Percentiles rank a stretch among this genome's conserved stretches.
Evolutionary conservation across 1,140 invertebrate species (phyloP).

Genomic region (Apis florea): DNA sequence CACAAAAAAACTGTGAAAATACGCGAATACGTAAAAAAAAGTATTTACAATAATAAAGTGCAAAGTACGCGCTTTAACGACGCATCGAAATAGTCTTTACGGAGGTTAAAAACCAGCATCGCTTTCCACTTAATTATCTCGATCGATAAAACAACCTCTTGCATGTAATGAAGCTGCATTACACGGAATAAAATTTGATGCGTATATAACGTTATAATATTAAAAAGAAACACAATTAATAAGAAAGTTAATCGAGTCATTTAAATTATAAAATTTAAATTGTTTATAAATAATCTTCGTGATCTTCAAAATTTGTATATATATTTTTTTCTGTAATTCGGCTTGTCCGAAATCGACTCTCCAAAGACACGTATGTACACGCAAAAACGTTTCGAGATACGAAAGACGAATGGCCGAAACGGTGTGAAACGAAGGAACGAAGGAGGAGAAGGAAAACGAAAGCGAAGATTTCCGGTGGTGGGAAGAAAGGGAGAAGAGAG

Average conservation of each 20-base stretch:
- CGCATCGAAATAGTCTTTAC: neutral
- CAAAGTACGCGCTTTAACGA: neutral
- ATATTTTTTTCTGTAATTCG: too few species aligned
- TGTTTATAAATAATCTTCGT: too few species aligned
- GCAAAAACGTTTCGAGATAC: neutral
- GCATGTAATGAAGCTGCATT: too few species aligned
- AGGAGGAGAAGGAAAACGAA: conserved; percentile 29
- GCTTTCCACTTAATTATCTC: neutral
- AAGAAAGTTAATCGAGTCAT: too few species aligned
- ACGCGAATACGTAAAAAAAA: neutral
- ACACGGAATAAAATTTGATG: too few species aligned
- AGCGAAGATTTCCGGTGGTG: conserved; percentile 11
- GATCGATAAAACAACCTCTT: neutral
- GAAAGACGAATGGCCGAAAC: neutral
- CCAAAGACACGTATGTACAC: neutral
- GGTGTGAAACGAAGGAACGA: neutral
- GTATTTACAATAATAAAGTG: neutral
- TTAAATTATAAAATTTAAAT: too few species aligned
- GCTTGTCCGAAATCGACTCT: too few species aligned
- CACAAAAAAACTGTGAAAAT: neutral
- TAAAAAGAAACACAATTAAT: too few species aligned
- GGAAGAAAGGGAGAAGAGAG: neutral
- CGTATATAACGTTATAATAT: too few species aligned
- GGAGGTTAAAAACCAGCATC: neutral
- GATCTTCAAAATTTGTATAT: too few species aligned